phyloP scores from a whole-genome alignment of 1,140 invertebrate genomes.

The Sminthurides bifidus region DNA sequence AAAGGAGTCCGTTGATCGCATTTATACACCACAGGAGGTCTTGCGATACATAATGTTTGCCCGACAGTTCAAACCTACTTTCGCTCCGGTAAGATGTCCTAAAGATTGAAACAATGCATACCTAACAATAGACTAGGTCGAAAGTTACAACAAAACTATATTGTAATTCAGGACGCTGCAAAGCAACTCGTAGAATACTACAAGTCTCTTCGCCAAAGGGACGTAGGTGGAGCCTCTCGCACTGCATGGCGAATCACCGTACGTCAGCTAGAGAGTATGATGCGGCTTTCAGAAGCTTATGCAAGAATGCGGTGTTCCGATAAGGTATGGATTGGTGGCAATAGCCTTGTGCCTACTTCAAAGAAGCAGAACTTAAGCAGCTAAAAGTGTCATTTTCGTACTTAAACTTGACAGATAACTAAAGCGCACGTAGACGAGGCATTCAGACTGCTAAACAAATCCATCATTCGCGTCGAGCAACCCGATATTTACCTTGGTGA shows the following conservation, averaged over 20 bases:
- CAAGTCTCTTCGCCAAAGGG: conserved; percentile 68
- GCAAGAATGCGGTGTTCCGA: conserved; percentile 90
- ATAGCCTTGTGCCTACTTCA: background rate
- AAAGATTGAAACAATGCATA: background rate
- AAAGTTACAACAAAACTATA: background rate
- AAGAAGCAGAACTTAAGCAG: background rate
- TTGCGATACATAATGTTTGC: conserved; percentile 92
- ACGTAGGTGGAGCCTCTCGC: conserved; percentile 51
- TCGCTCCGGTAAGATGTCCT: conserved; percentile 46
- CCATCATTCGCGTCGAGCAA: conserved; percentile 94
- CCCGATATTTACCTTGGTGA: conserved; percentile 84
- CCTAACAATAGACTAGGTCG: background rate
- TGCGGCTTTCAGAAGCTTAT: conserved; percentile 90
- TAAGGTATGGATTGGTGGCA: conserved; percentile 48
- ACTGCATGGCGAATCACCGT: conserved; percentile 93
- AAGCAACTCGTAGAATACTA: conserved; percentile 82
- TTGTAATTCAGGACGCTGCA: conserved; percentile 55
- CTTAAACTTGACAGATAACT: conserved; percentile 40
- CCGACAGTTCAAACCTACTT: conserved; percentile 86
- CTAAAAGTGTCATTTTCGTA: background rate
- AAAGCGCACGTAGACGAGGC: conserved; percentile 88
- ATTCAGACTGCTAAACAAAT: conserved; percentile 88
- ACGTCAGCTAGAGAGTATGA: conserved; percentile 95
- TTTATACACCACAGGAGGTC: conserved; percentile 77
- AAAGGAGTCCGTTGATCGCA: conserved; percentile 57